phyloP scores from a whole-genome alignment of 1,140 invertebrate species.

The Euura saliciscinereae region DNA sequence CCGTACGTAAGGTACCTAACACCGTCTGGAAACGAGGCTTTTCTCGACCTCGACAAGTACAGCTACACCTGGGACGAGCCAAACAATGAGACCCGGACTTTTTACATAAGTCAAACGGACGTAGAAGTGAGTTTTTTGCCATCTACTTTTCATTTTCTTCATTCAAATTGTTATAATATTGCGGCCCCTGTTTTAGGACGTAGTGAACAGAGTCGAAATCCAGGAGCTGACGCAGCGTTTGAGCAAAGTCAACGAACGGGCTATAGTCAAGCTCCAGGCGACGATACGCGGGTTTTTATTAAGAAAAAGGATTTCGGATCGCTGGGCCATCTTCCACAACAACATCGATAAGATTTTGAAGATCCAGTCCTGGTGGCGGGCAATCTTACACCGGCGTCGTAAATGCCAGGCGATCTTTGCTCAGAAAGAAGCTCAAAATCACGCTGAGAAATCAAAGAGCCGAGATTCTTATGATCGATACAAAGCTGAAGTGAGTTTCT shows the following conservation, averaged over 20 bases:
- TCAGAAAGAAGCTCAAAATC: slow-evolving; percentile 32
- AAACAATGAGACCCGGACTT: slow-evolving; percentile 36
- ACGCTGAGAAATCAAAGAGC: slow-evolving; percentile 10
- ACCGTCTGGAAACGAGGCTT: slow-evolving; percentile 42
- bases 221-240: slow-evolving; percentile 47
- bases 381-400: slow-evolving; percentile 58
- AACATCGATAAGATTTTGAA: slow-evolving; percentile 63
- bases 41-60: slow-evolving; percentile 47
- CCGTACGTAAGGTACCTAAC: slow-evolving; percentile 45
- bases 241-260: slow-evolving; percentile 38
- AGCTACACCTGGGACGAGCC: slow-evolving; percentile 53
- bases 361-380: slow-evolving; percentile 75
- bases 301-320: slow-evolving; percentile 60
- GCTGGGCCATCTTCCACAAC: slow-evolving; percentile 58
- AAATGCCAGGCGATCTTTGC: slow-evolving; percentile 31
- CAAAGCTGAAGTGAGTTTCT: slow-evolving; percentile 56
- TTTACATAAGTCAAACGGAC: slow-evolving; percentile 44
- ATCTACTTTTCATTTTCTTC: neutral
- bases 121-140: slow-evolving; percentile 36
- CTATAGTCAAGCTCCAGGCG: slow-evolving; percentile 66
- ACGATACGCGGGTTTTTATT: slow-evolving; percentile 67
- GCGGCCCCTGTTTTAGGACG: slow-evolving; percentile 23
- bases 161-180: slow-evolving; percentile 15
- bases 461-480: slow-evolving; percentile 50
- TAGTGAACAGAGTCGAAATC: slow-evolving; percentile 58